Evolutionary conservation across 2,888 invertebrate genomes (phyloP).

Genomic region (Sinotaia quadrata): DNA sequence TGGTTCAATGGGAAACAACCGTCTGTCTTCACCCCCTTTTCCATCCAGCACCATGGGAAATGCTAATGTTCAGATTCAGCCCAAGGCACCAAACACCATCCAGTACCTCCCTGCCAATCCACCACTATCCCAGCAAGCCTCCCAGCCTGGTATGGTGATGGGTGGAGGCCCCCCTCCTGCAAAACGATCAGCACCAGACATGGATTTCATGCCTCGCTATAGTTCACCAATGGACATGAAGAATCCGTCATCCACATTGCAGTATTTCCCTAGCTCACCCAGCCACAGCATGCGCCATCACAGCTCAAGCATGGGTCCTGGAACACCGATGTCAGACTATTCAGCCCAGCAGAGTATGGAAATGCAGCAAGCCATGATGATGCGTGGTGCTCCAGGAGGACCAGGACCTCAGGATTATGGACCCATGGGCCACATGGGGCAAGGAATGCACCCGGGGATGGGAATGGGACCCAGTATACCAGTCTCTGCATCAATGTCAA

Average conservation of each 20-base stretch:
- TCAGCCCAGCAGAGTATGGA: conserved; percentile 41
- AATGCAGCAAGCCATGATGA: conserved; percentile 47
- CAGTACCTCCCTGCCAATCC: conserved; percentile 97
- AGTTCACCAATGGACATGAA: conserved; percentile 86
- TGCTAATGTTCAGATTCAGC: conserved; percentile 90
- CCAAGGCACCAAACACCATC: conserved; percentile 97
- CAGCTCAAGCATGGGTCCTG: conserved; percentile 41
- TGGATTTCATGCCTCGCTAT: conserved; percentile 84
- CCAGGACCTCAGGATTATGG: conserved; percentile 25
- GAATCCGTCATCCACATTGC: conserved; percentile 81
- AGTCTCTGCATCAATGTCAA: conserved; percentile 17
- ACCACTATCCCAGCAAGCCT: conserved; percentile 76
- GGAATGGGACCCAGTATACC: conserved; percentile 34
- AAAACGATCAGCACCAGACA: conserved; percentile 50
- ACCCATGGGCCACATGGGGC: conserved; percentile 47
- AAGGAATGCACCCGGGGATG: conserved; percentile 48
- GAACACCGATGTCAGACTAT: conserved; percentile 29
- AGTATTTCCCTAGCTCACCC: conserved; percentile 77
- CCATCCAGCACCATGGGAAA: conserved; percentile 76
- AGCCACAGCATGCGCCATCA: conserved; percentile 24
- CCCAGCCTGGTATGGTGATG: conserved; percentile 10
- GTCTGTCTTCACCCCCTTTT: conserved; percentile 51
- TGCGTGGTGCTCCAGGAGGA: conserved; percentile 28
- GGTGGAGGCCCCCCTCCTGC: conserved; percentile 32
- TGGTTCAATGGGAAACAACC: conserved; percentile 9